phyloP scores from a whole-genome alignment of 2,797 vertebrate genomes.

The Epinephelus malabaricus region DNA sequence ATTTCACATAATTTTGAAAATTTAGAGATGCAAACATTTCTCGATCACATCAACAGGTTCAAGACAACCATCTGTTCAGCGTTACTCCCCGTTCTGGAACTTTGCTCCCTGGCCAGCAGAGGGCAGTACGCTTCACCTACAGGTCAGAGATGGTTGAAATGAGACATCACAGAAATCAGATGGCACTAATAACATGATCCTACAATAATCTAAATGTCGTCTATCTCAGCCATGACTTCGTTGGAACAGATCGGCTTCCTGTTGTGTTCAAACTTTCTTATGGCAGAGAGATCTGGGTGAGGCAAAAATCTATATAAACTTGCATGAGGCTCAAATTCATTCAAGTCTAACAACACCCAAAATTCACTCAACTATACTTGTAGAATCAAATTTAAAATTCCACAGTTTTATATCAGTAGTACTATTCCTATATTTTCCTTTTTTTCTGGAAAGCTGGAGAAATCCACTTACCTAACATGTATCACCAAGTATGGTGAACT shows the following conservation, averaged over 20 bases:
- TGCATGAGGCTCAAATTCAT: not conserved
- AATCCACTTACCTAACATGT: not conserved
- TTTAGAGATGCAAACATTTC: not conserved
- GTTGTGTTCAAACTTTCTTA: conserved; percentile 93
- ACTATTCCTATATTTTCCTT: not conserved
- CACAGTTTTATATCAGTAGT: not conserved
- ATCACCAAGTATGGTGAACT: not conserved
- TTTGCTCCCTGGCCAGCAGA: conserved; percentile 89
- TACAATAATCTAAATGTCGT: conserved; percentile 16
- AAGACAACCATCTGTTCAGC: conserved; percentile 90
- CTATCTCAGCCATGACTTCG: conserved; percentile 88
- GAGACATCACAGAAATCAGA: not conserved
- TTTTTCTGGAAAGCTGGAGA: not conserved
- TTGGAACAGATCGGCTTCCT: conserved; percentile 88
- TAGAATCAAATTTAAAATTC: not conserved
- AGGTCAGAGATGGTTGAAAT: conserved; percentile 83
- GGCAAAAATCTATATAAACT: conserved; percentile 53
- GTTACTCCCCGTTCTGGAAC: conserved; percentile 89
- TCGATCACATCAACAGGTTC: conserved; percentile 60
- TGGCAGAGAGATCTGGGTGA: conserved; percentile 95
- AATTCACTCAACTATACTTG: not conserved
- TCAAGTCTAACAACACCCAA: not conserved
- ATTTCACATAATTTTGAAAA: too few relatives aligned
- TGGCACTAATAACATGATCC: not conserved
- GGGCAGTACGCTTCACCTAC: conserved; percentile 88